Percentiles rank a stretch among this genome's conserved stretches.
phyloP scores from a whole-genome alignment of 2,113 vertebrate species.

The Heptranchias perlo region DNA sequence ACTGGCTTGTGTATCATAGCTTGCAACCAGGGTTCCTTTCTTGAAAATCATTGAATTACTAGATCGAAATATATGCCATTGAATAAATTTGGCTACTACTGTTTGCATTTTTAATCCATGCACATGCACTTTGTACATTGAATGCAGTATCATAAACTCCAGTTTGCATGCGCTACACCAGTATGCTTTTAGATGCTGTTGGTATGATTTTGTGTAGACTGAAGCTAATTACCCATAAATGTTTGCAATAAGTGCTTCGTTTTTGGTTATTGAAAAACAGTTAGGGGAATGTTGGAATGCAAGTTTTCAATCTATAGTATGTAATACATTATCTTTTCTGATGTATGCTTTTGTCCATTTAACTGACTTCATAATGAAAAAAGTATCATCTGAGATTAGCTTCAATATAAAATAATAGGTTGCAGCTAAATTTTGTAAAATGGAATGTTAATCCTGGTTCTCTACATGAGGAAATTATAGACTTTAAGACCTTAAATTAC shows the following conservation, averaged over 20 bases:
- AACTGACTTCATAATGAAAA: not conserved
- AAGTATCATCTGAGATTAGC: not conserved
- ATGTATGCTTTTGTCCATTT: constrained; percentile 30
- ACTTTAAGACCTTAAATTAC: not conserved
- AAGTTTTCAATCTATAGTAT: constrained; percentile 14
- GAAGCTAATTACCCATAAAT: constrained; percentile 33
- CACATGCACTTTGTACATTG: constrained; percentile 37
- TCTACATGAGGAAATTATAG: not conserved
- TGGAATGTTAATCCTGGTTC: not conserved
- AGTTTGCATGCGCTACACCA: constrained; percentile 38
- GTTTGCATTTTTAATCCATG: constrained; percentile 36
- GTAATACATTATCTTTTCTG: constrained; percentile 3
- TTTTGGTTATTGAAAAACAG: constrained; percentile 32
- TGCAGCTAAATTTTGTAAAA: not conserved
- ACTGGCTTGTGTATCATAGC: constrained; percentile 37
- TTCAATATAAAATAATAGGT: not conserved
- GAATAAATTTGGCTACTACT: constrained; percentile 30
- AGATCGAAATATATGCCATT: constrained; percentile 34
- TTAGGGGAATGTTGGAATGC: constrained; percentile 37
- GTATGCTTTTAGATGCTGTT: constrained; percentile 38
- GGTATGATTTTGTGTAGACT: constrained; percentile 37
- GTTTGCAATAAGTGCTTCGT: constrained; percentile 38
- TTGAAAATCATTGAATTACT: constrained; percentile 33
- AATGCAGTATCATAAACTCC: constrained; percentile 33
- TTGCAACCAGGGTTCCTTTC: constrained; percentile 36